These are phyloP conservation scores for Grammomys surdaster DNA, from an alignment of 2,113 vertebrate genomes.

Conservation along the genomic window DNA sequence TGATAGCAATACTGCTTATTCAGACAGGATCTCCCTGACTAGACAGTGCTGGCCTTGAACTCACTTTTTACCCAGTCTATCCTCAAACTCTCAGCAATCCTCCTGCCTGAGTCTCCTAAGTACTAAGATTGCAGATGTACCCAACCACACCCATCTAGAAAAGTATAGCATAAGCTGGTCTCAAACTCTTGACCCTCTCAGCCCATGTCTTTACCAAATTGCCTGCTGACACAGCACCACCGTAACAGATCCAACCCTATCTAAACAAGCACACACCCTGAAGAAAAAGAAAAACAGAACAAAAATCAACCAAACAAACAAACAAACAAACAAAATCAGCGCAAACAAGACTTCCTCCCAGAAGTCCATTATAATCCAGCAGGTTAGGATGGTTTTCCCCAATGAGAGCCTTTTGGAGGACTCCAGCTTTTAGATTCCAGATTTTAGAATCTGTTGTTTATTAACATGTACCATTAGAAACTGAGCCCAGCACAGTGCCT, in stretches of 20 bases:
- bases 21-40: neutral
- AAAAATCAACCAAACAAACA: too few species aligned
- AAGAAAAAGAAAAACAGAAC: neutral
- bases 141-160: neutral
- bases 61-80: neutral
- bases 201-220: neutral
- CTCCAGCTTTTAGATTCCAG: too few species aligned
- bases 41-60: neutral
- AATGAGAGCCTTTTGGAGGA: accelerated
- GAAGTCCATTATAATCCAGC: neutral
- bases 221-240: neutral
- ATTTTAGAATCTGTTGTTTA: neutral
- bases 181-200: neutral
- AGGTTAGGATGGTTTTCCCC: neutral
- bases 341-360: neutral
- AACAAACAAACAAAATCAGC: neutral
- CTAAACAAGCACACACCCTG: neutral
- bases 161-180: neutral
- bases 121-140: neutral
- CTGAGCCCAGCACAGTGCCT: neutral
- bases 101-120: neutral
- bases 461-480: neutral
- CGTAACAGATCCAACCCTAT: neutral
- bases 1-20: neutral
- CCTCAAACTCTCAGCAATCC: neutral